Evolutionary conservation across 2,113 vertebrate genomes (phyloP).

Genomic region (Hemibagrus wyckioides): DNA sequence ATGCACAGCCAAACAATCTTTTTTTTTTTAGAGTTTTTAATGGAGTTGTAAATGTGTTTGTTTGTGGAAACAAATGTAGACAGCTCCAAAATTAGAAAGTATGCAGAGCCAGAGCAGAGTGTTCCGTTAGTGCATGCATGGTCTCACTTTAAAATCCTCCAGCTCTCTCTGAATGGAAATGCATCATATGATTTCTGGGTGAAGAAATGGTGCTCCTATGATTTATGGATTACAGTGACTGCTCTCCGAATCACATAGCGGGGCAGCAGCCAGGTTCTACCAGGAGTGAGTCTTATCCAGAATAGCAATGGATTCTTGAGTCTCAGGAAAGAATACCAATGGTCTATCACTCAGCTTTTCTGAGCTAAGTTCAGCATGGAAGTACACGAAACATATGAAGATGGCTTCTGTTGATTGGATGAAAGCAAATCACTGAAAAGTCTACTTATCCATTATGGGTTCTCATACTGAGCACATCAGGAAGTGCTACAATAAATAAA

Average conservation of each 20-base stretch:
- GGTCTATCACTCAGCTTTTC: slow-evolving; percentile 17
- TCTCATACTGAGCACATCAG: not conserved
- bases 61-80: slow-evolving; percentile 45
- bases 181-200: slow-evolving; percentile 39
- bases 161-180: slow-evolving; percentile 27
- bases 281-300: slow-evolving; percentile 23
- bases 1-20: slow-evolving; percentile 32
- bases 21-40: slow-evolving; percentile 28
- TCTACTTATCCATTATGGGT: not conserved
- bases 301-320: slow-evolving; percentile 37
- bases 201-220: slow-evolving; percentile 26
- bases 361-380: not conserved
- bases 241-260: slow-evolving; percentile 26
- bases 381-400: not conserved
- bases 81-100: slow-evolving; percentile 46
- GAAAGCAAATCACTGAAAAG: not conserved
- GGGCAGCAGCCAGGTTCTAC: slow-evolving; percentile 13
- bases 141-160: slow-evolving; percentile 21
- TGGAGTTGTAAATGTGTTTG: slow-evolving; percentile 41
- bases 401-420: not conserved
- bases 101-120: slow-evolving; percentile 31
- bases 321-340: slow-evolving; percentile 42
- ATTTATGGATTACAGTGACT: slow-evolving; percentile 50
- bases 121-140: not conserved
- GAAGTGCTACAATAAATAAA: not conserved